Base-by-base conservation (phyloP, 1,140 invertebrate species). In the Drosophila littoralis region DNA sequence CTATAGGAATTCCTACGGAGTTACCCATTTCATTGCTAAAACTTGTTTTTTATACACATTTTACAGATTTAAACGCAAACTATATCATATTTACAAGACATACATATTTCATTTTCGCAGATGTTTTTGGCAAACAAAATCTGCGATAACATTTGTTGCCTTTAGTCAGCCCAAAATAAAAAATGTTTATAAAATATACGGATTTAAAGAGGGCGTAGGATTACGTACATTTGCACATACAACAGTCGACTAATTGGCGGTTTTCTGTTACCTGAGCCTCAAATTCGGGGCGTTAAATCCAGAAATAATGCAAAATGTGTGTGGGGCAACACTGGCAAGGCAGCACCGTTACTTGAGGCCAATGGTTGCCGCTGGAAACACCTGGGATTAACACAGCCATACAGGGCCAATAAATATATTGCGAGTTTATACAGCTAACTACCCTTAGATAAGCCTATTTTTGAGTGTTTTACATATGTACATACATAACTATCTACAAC, bases 331-430 rank as follows among this genome's bases (percentile, higher is more conserved):
- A 67, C 17, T 59, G 63, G 15, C 3, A 45, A 58, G 12, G n/a
- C 32, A 50, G 33, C 32, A n/a, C 13, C 40, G 46, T 52, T 52
- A 52, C 54, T 43, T 59, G 54, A 58, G 42, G 69, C 61, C 52
- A 65, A 66, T 58, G 52, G 61, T 50, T 51, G 48, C 51, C 52
- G 46, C 38, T 33, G 57, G 58, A 72, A 65, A 32, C 43, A 66
- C 15, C 15, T 43, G 43, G 52, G 46, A 59, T 72, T 67, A 57
- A 36, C 15, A n/a, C 32, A 22, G n/a, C n/a, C n/a, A n/a, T n/a
- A n/a, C n/a, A n/a, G 38, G 10, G 8, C 17, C 7, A 4, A 32
- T n/a, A 35, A 10, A 52, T 13, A 13, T 40, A 64, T 48, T 50
- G n/a, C 28, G 28, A 33, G 22, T 36, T 35, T 6, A 28, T 32